Percentiles rank a stretch among this genome's conserved stretches.
Evolutionary conservation across 2,797 vertebrate species (phyloP).

Genomic region (Schizopygopsis malacanthus): DNA sequence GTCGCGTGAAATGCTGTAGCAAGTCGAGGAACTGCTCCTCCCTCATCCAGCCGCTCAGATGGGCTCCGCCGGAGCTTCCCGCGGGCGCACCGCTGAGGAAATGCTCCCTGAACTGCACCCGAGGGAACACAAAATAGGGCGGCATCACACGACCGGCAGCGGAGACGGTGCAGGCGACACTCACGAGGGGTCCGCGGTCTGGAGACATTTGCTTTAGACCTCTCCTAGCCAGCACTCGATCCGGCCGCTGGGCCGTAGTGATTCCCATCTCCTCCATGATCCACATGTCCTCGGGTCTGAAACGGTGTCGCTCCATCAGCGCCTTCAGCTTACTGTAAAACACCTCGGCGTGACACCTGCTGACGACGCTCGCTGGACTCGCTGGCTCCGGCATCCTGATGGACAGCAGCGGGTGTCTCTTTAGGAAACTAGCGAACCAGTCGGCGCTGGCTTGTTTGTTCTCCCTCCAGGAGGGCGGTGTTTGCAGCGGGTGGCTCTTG

Average conservation of each 20-base stretch:
- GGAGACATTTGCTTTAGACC: neutral
- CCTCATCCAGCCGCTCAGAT: slow-evolving; percentile 31
- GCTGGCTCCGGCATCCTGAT: neutral
- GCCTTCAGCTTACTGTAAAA: slow-evolving; percentile 9
- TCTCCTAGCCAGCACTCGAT: slow-evolving; percentile 1
- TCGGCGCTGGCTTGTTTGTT: slow-evolving; percentile 31
- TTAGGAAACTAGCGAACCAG: slow-evolving; percentile 14
- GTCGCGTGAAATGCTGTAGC: neutral
- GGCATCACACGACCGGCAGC: neutral
- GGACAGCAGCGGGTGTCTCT: slow-evolving; percentile 25
- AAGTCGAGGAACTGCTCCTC: slow-evolving; percentile 24
- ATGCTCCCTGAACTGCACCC: slow-evolving; percentile 33
- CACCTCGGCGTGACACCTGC: neutral
- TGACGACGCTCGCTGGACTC: neutral
- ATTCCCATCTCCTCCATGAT: slow-evolving; percentile 18
- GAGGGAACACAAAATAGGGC: slow-evolving; percentile 24
- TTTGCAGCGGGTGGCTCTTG: neutral
- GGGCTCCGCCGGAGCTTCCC: neutral
- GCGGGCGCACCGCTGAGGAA: neutral
- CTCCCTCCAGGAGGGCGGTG: slow-evolving; percentile 3
- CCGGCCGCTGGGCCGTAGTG: neutral
- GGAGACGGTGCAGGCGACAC: neutral
- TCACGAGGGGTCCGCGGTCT: slow-evolving; percentile 5
- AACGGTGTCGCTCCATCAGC: neutral
- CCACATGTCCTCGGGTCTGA: slow-evolving; percentile 12